Conservation (phyloP, 2,797 vertebrate species). For the Cyclopterus lumpus region DNA sequence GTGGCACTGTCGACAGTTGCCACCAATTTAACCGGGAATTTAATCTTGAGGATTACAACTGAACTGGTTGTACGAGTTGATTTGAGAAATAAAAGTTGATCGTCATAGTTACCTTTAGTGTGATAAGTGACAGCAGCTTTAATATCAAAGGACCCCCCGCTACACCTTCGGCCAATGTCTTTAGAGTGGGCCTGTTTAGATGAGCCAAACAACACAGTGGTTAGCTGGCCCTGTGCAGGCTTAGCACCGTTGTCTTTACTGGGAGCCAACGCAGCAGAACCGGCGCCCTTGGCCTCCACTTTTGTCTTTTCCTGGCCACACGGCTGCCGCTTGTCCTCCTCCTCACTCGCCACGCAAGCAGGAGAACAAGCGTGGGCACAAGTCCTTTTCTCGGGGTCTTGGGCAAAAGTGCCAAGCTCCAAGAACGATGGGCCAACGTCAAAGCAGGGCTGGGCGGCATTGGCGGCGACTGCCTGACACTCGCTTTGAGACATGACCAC, state of each 20-base stretch:
- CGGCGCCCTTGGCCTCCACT: constrained; percentile 85
- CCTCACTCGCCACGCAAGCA: constrained; percentile 82
- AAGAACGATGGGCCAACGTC: constrained; percentile 83
- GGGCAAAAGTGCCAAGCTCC: constrained; percentile 88
- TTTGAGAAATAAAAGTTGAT: constrained; percentile 17
- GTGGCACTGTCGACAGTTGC: background rate
- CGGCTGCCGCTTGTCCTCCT: constrained; percentile 84
- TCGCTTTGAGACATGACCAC: constrained; percentile 88
- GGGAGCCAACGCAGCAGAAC: constrained; percentile 86
- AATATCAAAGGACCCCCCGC: constrained; percentile 92
- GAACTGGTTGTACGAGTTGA: background rate
- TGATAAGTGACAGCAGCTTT: constrained; percentile 98
- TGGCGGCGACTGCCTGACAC: constrained; percentile 82
- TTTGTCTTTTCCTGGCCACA: constrained; percentile 86
- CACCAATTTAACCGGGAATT: background rate
- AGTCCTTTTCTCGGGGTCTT: constrained; percentile 94
- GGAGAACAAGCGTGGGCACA: constrained; percentile 76
- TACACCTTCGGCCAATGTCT: constrained; percentile 91
- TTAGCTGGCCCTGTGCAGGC: constrained; percentile 86
- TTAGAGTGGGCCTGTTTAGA: constrained; percentile 90
- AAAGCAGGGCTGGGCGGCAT: constrained; percentile 87
- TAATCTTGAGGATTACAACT: constrained; percentile 21
- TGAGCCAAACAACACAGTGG: constrained; percentile 91
- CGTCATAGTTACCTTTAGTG: constrained; percentile 92
- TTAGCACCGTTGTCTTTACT: constrained; percentile 90